These are phyloP conservation scores for Tromatobia lineatoria DNA, from an alignment of 2,888 invertebrate species.

Conservation along the genomic window DNA sequence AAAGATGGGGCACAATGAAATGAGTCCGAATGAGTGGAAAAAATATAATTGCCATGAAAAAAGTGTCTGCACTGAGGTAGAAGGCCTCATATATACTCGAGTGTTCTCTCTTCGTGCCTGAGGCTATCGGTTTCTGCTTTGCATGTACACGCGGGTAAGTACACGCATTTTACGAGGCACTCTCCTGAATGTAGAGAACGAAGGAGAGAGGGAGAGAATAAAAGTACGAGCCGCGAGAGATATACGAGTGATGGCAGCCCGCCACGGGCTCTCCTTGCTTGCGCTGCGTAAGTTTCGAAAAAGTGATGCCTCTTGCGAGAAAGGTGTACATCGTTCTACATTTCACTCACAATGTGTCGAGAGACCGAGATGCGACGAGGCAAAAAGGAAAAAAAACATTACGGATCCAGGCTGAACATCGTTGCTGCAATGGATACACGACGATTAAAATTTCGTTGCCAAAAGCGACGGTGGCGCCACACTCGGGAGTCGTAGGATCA, in stretches of 20 bases:
- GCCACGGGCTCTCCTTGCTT: background rate
- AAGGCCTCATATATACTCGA: background rate
- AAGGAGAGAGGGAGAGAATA: constrained; percentile 38
- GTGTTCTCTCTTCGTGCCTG: constrained; percentile 38
- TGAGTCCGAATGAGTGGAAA: no score
- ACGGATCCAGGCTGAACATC: background rate
- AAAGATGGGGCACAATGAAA: no score
- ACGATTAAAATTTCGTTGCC: no score
- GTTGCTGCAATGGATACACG: background rate
- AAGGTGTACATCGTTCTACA: constrained; percentile 65
- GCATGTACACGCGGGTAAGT: constrained; percentile 63
- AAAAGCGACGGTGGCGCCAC: no score
- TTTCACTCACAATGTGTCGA: constrained; percentile 57
- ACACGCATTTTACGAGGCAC: constrained; percentile 57
- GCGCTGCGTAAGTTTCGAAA: constrained; percentile 50
- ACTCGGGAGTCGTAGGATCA: no score
- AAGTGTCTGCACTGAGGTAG: no score
- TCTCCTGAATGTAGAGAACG: constrained; percentile 2
- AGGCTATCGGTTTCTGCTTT: constrained; percentile 66
- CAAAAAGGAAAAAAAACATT: background rate
- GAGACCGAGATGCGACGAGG: constrained; percentile 7
- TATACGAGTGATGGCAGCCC: constrained; percentile 48
- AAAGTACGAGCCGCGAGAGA: constrained; percentile 24
- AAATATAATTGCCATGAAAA: no score
- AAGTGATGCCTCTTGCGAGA: constrained; percentile 53